phyloP scores from a whole-genome alignment of 1,140 invertebrate genomes.

The Brachionus rotundiformis region DNA sequence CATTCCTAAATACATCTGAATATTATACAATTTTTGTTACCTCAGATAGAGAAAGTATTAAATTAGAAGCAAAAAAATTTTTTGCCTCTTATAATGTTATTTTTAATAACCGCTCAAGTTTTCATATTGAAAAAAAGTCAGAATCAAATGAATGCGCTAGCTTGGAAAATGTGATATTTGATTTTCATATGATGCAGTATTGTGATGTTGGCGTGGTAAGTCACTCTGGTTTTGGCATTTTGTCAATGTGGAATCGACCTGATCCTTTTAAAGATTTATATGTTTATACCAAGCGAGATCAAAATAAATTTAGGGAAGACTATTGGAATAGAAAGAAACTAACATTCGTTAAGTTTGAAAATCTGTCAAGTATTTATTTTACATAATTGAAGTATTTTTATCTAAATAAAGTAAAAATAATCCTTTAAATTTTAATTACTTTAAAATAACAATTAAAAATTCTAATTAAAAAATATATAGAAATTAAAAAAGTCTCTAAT shows the following conservation, averaged over 20 bases:
- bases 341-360: background rate
- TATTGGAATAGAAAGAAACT: constrained; percentile 19
- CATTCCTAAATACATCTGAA: background rate
- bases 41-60: background rate
- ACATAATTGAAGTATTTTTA: background rate
- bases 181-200: constrained; percentile 42
- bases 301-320: background rate
- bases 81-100: background rate
- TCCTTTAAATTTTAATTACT: no score
- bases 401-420: no score
- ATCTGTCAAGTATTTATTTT: background rate
- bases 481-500: no score
- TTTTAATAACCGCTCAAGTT: background rate
- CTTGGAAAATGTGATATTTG: constrained; percentile 23
- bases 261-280: constrained; percentile 26
- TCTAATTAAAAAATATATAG: no score
- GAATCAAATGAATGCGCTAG: background rate
- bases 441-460: no score
- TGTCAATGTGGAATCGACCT: constrained; percentile 1
- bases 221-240: constrained; percentile 22
- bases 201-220: constrained; percentile 21
- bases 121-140: background rate
- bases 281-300: constrained; percentile 9
- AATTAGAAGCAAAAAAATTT: background rate
- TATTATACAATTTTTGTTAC: constrained; percentile 31